These are phyloP conservation scores for Typhlichthys eigenmanni DNA, from an alignment of 2,797 vertebrate genomes.

Conservation along the genomic window DNA sequence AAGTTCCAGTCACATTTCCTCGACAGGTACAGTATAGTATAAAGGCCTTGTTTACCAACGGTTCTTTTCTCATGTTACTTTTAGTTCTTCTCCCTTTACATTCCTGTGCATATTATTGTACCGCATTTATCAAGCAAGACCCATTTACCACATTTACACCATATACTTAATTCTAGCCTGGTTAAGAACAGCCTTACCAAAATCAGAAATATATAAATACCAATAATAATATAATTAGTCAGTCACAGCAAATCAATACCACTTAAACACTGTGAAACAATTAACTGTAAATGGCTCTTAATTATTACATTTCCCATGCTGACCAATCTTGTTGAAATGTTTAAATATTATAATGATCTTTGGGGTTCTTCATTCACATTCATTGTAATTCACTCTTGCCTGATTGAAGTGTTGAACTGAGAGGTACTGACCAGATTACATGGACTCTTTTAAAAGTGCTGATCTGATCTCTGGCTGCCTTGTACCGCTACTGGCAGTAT, in stretches of 20 bases:
- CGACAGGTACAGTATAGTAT: conserved; percentile 1
- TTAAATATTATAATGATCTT: no score
- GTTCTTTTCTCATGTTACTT: conserved; percentile 29
- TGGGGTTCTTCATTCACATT: no score
- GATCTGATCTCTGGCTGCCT: not conserved
- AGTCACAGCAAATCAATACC: conserved; percentile 14
- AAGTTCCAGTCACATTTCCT: conserved; percentile 6
- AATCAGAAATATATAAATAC: conserved; percentile 38
- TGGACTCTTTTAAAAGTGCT: not conserved
- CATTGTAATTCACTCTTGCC: not conserved
- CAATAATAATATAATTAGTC: not conserved
- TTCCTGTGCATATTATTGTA: conserved; percentile 9
- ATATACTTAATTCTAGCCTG: conserved; percentile 14
- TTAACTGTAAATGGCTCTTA: conserved; percentile 15
- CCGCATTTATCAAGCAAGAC: conserved; percentile 4
- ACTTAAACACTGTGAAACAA: not conserved
- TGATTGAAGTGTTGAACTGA: not conserved
- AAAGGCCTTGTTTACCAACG: conserved; percentile 24
- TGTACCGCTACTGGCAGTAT: not conserved
- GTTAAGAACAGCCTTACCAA: conserved; percentile 10
- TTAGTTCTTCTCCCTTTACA: conserved; percentile 29
- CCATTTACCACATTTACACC: not conserved
- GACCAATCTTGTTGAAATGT: not conserved
- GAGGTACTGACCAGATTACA: not conserved
- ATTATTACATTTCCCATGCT: conserved; percentile 3